Base-by-base conservation (phyloP, 30 jellyfish, hydroid and myxozoan species). In the Cassiopea andromeda region DNA sequence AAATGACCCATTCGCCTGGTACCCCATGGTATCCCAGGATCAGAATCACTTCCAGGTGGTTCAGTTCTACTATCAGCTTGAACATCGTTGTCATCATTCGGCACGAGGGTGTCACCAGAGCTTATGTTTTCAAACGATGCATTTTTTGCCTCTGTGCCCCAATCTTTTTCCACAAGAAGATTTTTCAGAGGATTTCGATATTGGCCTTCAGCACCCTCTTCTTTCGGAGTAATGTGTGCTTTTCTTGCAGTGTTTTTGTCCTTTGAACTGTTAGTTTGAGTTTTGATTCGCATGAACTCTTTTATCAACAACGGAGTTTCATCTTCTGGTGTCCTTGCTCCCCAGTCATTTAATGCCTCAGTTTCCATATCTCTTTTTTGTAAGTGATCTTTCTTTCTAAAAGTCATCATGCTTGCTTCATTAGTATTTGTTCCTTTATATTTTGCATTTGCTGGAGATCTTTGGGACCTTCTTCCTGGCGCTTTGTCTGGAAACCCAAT, bases 1-100 rank as follows among this genome's bases (percentile, higher is more conserved):
- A 85, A 60, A 58, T 93, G 94, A 8, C 98, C 98, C 69, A 93
- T 57, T 64, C 98, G 93, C 48, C 87, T 78, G 12, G 92, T 93
- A 8, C 98, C 98, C 98, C 98, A 93, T 9, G 98, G 93, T 1
- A 80, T 54, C 27, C 57, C 92, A 1, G 84, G 84, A 49, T 85
- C 92, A 60, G 45, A 13, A 5, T 80, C 90, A 6, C 7, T 54
- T 19, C 44, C 91, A 15, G 47, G 83, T 12, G 80, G 80, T 46
- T 79, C 95, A 14, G 77, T 69, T 49, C 90, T 64, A 61, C 64
- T 60, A 15, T 45, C 54, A 19, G 85, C 80, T 9, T 78, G 58
- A 17, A 18, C 15, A 16, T 74, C 88, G 54, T 9, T 43, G 58
- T 60, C 85, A 6, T 64, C 76, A 76, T 77, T 71, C 38, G 88